Base-by-base conservation (phyloP, 2,113 vertebrate species). In the Macaca fascicularis region DNA sequence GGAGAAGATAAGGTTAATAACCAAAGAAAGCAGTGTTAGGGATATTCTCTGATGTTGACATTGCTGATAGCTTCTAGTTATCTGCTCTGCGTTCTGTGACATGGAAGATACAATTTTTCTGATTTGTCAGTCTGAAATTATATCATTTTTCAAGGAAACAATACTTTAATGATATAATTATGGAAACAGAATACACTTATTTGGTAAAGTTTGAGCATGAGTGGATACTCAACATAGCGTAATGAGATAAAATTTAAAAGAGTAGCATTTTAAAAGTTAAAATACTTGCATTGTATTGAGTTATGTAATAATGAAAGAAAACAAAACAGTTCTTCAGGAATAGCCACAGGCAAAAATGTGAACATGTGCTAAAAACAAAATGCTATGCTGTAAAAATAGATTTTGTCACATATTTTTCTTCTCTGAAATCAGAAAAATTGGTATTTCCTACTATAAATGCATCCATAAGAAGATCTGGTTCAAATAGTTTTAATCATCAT, bases 21-120 rank as follows among this genome's bases (percentile, higher is more conserved):
- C n/a, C 10, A 52, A 45, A 75, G 8, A 52, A 45, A 76, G n/a
- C 16, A 10, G 1, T 3, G 20, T 19, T 0, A 0, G 27, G 13
- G 13, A 2, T 2, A 5, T 17, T 50, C 25, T 8, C 2, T 40
- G 35, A 30, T 22, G 16, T 20, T 1, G 0, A 1, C 5, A 0
- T 25, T 27, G 6, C 43, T 1, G 13, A n/a, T 19, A 4, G 35
- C 11, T 11, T 30, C 6, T 17, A 35, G 1, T 0, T n/a, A 20
- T 43, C 1, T 0, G 6, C 22, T 0, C 3, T 25, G 0, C 32
- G 19, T 17, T 84, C 48, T 17, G 3, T 16, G 4, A 6, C 0
- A 0, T 0, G 1, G 6, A 75, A 11, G 27, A 17, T 52, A 20
- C 10, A 3, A 4, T 30, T 43, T 22, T 45, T 16, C n/a, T 12